Percentiles rank a stretch among this genome's conserved stretches.
Evolutionary conservation across 2,797 vertebrate species (phyloP).

Genomic region (Anolis apletophallus): DNA sequence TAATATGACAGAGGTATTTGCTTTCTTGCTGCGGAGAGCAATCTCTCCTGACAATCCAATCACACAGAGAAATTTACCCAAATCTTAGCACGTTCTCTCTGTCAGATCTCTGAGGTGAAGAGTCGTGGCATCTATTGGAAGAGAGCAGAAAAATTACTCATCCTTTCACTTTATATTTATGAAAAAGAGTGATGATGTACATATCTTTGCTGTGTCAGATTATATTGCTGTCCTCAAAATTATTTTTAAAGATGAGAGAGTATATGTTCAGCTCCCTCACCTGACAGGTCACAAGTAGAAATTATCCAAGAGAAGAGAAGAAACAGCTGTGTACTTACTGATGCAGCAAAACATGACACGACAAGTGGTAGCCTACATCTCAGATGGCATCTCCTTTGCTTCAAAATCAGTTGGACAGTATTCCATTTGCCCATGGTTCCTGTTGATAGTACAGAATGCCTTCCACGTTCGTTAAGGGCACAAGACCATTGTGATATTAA

Average conservation of each 20-base stretch:
- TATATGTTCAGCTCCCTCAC: conserved; percentile 43
- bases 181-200: conserved; percentile 50
- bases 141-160: conserved; percentile 61
- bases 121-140: conserved; percentile 72
- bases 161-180: conserved; percentile 75
- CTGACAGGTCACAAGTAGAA: conserved; percentile 57
- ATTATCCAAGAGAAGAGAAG: conserved; percentile 31
- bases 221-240: conserved; percentile 60
- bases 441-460: not conserved
- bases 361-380: conserved; percentile 36
- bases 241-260: conserved; percentile 52
- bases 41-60: conserved; percentile 72
- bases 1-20: conserved; percentile 82
- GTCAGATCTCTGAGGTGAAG: conserved; percentile 76
- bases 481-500: too few species aligned
- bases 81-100: conserved; percentile 65
- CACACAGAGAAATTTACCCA: conserved; percentile 68
- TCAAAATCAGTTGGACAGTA: conserved; percentile 35
- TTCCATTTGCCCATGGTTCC: conserved; percentile 23
- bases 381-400: conserved; percentile 3
- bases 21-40: conserved; percentile 57
- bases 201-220: conserved; percentile 49
- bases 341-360: conserved; percentile 31
- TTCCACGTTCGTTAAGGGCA: too few species aligned
- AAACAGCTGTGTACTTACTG: conserved; percentile 26